Evolutionary conservation across 1,140 invertebrate genomes (phyloP).

Genomic region (Cyphomyrmex costatus): DNA sequence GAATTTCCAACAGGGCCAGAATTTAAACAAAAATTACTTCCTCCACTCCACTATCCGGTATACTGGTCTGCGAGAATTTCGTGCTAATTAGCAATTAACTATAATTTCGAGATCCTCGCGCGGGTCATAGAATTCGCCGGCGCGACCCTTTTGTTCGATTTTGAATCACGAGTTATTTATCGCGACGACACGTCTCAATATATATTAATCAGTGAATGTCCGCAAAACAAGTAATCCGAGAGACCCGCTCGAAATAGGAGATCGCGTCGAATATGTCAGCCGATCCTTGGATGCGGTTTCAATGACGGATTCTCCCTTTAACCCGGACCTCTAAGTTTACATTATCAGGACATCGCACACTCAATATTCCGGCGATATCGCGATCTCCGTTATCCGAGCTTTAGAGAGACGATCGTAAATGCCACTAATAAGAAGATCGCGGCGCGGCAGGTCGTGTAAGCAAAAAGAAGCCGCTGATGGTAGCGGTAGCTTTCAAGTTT

Average conservation of each 20-base stretch:
- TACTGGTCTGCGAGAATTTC: neutral
- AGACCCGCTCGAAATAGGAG: neutral
- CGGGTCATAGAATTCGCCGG: constrained; percentile 22
- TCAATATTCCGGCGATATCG: neutral
- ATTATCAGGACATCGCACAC: constrained; percentile 3
- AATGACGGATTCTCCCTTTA: neutral
- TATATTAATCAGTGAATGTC: constrained; percentile 29
- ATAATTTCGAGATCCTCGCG: neutral
- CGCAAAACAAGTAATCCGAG: neutral
- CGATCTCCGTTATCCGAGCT: neutral
- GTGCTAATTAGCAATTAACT: constrained; percentile 52
- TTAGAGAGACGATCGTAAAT: constrained; percentile 39
- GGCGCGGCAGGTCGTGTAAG: constrained; percentile 40
- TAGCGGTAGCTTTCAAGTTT: constrained; percentile 68
- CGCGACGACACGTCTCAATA: constrained; percentile 3
- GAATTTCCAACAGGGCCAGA: constrained; percentile 10
- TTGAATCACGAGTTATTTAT: constrained; percentile 12
- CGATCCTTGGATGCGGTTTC: constrained; percentile 1
- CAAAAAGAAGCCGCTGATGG: constrained; percentile 47
- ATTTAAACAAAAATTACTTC: constrained; percentile 46
- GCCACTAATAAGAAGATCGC: constrained; percentile 59
- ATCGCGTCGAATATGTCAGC: too few species aligned
- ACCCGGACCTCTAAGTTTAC: neutral
- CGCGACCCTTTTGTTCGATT: constrained; percentile 16
- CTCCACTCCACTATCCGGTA: constrained; percentile 6